phyloP scores from a whole-genome alignment of 2,888 invertebrate species.

The Agonopterix heracliana region DNA sequence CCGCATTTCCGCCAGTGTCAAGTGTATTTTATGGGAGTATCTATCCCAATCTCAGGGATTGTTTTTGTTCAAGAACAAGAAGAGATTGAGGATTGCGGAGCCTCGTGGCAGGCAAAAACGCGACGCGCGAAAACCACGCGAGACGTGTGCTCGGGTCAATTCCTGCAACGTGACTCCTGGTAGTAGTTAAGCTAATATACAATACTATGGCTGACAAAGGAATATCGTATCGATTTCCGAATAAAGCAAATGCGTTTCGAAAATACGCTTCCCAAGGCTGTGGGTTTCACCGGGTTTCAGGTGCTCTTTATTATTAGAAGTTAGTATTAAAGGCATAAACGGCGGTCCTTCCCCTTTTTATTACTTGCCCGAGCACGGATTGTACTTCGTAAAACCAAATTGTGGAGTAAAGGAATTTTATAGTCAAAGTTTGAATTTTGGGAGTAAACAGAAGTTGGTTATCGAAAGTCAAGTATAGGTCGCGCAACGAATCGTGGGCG shows the following conservation, averaged over 20 bases:
- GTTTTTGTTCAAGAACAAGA: too few relatives aligned
- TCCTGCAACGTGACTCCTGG: too few relatives aligned
- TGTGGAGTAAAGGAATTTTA: constrained; percentile 7
- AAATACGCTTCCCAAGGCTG: constrained; percentile 3
- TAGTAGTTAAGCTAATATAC: too few relatives aligned
- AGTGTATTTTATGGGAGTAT: too few relatives aligned
- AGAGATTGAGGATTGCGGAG: too few relatives aligned
- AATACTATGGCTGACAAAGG: too few relatives aligned
- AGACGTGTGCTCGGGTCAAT: too few relatives aligned
- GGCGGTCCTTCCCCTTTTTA: constrained; percentile 14
- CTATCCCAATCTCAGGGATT: too few relatives aligned
- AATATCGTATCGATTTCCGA: not conserved
- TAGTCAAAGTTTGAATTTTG: constrained; percentile 6
- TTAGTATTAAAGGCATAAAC: constrained; percentile 17
- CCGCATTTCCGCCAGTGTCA: too few relatives aligned
- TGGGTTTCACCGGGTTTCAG: constrained; percentile 11
- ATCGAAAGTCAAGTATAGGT: not conserved
- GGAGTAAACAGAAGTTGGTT: constrained; percentile 3
- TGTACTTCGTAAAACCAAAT: constrained; percentile 10
- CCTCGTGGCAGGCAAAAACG: too few relatives aligned
- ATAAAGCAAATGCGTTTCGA: not conserved
- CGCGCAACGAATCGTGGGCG: too few relatives aligned
- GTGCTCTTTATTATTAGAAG: constrained; percentile 25
- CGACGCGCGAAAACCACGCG: too few relatives aligned
- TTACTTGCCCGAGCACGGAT: constrained; percentile 10